Base-by-base conservation (phyloP, 2,113 vertebrate species). In the Circaetus cinerascens region DNA sequence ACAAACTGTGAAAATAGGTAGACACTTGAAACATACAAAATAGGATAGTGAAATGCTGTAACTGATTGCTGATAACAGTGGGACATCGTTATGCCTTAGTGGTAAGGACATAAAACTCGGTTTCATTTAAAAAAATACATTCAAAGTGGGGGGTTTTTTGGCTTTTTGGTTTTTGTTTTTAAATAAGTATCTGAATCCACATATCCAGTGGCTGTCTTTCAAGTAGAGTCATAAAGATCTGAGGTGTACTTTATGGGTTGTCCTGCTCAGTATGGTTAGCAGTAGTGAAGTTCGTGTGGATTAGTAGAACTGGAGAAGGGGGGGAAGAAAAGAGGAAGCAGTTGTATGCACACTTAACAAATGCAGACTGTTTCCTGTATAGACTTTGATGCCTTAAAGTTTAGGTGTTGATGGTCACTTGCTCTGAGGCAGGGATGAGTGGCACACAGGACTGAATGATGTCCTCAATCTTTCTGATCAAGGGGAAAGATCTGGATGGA, bases 211-310 rank as follows among this genome's bases (percentile, higher is more conserved):
- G 45, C 36, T 69, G 41, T 43, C 13, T 50, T 60, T 57, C 5
- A 64, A 7, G 43, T 6, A 64, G 88, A 50, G 23, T 43, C 27
- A 5, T 48, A 22, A 69, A 43, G 38, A 26, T 43, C 36, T 18
- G n/a, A 57, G 62, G 7, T 53, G 57, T 66, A 10, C 12, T 48
- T 29, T 5, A 3, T 26, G 30, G 62, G 15, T 30, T 0, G 0
- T 20, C 1, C 71, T 69, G 55, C 64, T 78, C 56, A 6, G 40
- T 34, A 10, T 19, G 32, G 53, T 69, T 4, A 29, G n/a, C 38
- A 26, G 20, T 6, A 4, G 45, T 21, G 57, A 74, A 23, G 56
- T 18, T 9, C 13, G 1, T 17, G 34, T 57, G 63, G 41, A 15
- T 63, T 21, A 20, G 43, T 4, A 13, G 59, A 48, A 4, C 22